These are phyloP conservation scores for Paramormyrops kingsleyae DNA, from an alignment of 2,113 vertebrate species.

Conservation along the genomic window DNA sequence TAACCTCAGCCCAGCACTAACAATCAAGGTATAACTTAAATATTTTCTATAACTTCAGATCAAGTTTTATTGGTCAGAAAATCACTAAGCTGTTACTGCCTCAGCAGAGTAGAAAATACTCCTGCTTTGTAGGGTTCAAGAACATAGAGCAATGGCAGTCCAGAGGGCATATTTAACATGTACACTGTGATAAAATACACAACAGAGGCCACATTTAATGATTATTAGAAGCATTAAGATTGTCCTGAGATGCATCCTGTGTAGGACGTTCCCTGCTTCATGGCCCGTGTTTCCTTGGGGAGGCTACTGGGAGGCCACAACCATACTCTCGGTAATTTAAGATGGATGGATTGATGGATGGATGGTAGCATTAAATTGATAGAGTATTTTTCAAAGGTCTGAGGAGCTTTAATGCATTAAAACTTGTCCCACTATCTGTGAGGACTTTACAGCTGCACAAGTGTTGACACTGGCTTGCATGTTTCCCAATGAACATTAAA, in stretches of 20 bases:
- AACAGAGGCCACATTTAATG: background rate
- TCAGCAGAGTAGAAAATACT: constrained; percentile 32
- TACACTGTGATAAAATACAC: background rate
- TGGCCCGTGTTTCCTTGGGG: background rate
- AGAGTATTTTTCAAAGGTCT: background rate
- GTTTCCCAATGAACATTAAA: background rate
- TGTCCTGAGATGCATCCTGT: background rate
- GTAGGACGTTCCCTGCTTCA: background rate
- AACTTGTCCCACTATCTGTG: background rate
- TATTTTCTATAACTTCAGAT: constrained; percentile 4
- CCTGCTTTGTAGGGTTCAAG: background rate
- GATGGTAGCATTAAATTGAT: background rate
- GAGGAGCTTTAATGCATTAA: background rate
- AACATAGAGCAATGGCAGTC: background rate
- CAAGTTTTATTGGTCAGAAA: constrained; percentile 1
- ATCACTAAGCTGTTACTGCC: constrained; percentile 1
- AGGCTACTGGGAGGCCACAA: background rate
- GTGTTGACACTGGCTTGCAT: background rate
- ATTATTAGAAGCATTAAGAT: background rate
- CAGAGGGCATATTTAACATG: background rate
- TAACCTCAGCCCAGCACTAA: background rate
- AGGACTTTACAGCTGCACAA: background rate
- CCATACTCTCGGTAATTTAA: background rate
- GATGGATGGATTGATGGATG: background rate
- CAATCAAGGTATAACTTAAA: background rate